Evolutionary conservation across 2,797 vertebrate genomes (phyloP).

Genomic region (Ctenochaetus hawaiiensis): DNA sequence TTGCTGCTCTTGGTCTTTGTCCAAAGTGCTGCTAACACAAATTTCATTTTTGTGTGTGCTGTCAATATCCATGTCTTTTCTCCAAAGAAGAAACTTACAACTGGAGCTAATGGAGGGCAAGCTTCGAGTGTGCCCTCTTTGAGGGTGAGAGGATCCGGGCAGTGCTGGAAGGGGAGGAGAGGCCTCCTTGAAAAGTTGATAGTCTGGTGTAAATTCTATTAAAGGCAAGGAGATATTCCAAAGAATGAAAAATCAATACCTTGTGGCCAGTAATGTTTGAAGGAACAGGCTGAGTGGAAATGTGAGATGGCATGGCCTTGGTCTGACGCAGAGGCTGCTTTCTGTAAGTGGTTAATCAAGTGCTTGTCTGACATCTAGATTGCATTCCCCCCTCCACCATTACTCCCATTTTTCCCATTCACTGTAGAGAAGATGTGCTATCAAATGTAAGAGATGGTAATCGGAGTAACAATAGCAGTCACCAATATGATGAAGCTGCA

Average conservation of each 20-base stretch:
- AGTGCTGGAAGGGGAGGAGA: constrained; percentile 48
- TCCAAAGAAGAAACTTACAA: constrained; percentile 64
- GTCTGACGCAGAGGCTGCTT: constrained; percentile 53
- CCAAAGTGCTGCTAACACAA: constrained; percentile 74
- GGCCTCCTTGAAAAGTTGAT: constrained; percentile 74
- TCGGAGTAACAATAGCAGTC: constrained; percentile 59
- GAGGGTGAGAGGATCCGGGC: constrained; percentile 53
- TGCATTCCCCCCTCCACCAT: constrained; percentile 78
- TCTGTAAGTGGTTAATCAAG: constrained; percentile 80
- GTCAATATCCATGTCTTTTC: constrained; percentile 77
- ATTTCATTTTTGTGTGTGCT: constrained; percentile 71
- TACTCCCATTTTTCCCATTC: constrained; percentile 64
- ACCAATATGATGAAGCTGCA: constrained; percentile 61
- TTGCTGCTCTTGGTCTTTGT: constrained; percentile 61
- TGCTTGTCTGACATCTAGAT: constrained; percentile 78
- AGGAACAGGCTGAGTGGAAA: constrained; percentile 86
- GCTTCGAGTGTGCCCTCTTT: constrained; percentile 40
- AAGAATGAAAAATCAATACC: constrained; percentile 82
- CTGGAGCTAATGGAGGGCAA: constrained; percentile 73
- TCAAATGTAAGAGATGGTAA: constrained; percentile 69
- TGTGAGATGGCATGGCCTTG: constrained; percentile 68
- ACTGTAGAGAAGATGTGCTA: constrained; percentile 59
- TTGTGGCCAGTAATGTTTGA: constrained; percentile 87
- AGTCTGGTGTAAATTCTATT: constrained; percentile 79
- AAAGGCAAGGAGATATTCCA: constrained; percentile 81